A percentile compares a stretch with the other conserved stretches of the same genome.
Conservation (phyloP, 2,113 vertebrate species). For the Morone saxatilis region DNA sequence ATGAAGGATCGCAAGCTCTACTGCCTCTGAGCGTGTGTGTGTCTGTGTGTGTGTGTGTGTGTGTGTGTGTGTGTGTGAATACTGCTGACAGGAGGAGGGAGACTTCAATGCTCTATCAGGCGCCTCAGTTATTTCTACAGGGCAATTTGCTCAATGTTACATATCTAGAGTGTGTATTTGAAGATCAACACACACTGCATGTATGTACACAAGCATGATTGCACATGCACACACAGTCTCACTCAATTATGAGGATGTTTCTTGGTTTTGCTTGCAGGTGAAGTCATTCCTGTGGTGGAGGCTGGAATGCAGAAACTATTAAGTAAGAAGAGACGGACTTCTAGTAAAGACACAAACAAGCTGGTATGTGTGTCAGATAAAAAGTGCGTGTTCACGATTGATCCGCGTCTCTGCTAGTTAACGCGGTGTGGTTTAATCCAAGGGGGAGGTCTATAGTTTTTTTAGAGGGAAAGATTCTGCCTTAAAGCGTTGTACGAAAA, state of each 20-base stretch:
- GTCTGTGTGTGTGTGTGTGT: slow-evolving; percentile 4
- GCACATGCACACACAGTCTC: slow-evolving; percentile 14
- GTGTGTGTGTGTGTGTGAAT: not conserved
- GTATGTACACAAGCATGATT: slow-evolving; percentile 7
- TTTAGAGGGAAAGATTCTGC: not conserved
- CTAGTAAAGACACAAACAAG: not conserved
- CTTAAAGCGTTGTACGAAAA: not conserved
- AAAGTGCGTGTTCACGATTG: slow-evolving; percentile 10
- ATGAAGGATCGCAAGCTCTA: slow-evolving; percentile 54
- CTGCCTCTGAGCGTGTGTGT: not conserved
- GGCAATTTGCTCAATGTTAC: slow-evolving; percentile 19
- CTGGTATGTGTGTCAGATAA: not conserved
- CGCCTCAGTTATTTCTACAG: slow-evolving; percentile 1
- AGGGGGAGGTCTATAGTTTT: slow-evolving; percentile 34
- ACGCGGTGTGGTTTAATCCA: slow-evolving; percentile 18
- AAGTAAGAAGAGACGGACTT: slow-evolving; percentile 20
- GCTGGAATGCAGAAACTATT: slow-evolving; percentile 48
- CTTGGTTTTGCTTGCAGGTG: slow-evolving; percentile 52
- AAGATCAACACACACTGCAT: not conserved
- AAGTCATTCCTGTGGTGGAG: slow-evolving; percentile 71
- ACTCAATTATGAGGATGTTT: slow-evolving; percentile 43
- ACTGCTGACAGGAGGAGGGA: not conserved
- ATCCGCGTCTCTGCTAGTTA: slow-evolving; percentile 24
- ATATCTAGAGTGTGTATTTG: not conserved
- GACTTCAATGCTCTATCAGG: not conserved